A percentile compares a stretch with the other conserved stretches of the same genome.
These are phyloP conservation scores for Aphelinus atriplicis DNA, from an alignment of 1,140 invertebrate species.

Conservation along the genomic window DNA sequence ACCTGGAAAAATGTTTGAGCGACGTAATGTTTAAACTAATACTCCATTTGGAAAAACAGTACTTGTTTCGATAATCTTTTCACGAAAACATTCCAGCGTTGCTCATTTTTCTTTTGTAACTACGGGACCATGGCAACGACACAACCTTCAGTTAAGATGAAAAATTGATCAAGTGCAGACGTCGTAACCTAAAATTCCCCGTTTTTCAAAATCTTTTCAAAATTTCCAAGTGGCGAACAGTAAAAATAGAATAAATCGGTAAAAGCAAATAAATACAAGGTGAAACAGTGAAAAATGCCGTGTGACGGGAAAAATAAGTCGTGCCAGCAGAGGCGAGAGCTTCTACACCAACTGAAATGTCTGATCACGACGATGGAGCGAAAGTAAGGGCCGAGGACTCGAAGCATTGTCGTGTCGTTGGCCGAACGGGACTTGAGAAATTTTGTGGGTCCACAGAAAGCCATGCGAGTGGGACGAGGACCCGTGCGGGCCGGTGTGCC, in stretches of 20 bases:
- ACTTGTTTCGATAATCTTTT: background rate
- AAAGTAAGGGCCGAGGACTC: conserved; percentile 46
- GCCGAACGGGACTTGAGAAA: background rate
- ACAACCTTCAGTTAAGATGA: background rate
- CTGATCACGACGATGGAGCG: conserved; percentile 59
- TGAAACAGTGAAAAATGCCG: conserved; percentile 47
- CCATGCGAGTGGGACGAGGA: conserved; percentile 62
- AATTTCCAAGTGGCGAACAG: background rate
- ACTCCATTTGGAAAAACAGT: background rate
- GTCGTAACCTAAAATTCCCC: conserved; percentile 33
- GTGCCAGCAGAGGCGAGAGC: conserved; percentile 54
- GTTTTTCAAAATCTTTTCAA: background rate
- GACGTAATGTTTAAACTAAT: background rate
- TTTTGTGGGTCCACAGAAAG: conserved; percentile 47
- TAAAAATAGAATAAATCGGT: too few species aligned
- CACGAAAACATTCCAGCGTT: background rate
- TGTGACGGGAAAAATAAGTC: conserved; percentile 59
- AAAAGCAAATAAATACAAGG: too few species aligned
- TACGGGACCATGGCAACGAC: conserved; percentile 14
- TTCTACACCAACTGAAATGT: conserved; percentile 58
- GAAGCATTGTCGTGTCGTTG: background rate
- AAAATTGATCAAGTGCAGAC: conserved; percentile 26
- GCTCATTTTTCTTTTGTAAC: conserved; percentile 23
- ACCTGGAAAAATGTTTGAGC: background rate
- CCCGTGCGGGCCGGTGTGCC: conserved; percentile 40